phyloP scores from a whole-genome alignment of 2,888 invertebrate species.

The Cacoxenus indagator region DNA sequence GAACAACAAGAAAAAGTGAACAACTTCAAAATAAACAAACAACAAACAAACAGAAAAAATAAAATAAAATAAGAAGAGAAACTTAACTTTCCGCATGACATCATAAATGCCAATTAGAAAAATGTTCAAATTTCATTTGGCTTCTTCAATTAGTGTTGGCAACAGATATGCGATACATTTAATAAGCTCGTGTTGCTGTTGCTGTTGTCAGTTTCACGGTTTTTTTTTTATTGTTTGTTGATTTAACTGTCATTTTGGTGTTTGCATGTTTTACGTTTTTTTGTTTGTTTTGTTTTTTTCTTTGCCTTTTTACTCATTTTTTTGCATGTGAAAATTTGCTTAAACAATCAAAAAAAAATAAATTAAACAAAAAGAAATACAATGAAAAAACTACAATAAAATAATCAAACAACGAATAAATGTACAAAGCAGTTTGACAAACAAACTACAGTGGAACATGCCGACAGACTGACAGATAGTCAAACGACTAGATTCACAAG shows the following conservation, averaged over 20 bases:
- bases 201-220: background rate
- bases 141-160: constrained; percentile 21
- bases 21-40: background rate
- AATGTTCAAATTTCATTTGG: constrained; percentile 42
- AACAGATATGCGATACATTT: constrained; percentile 7
- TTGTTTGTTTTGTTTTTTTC: background rate
- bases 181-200: background rate
- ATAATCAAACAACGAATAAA: constrained; percentile 52
- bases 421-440: constrained; percentile 60
- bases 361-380: constrained; percentile 47
- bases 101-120: constrained; percentile 8
- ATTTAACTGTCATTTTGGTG: constrained; percentile 11
- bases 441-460: constrained; percentile 3
- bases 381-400: constrained; percentile 49
- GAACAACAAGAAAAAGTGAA: background rate
- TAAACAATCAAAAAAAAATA: constrained; percentile 44
- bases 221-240: constrained; percentile 4
- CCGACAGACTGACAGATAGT: background rate
- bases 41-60: background rate
- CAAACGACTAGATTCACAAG: background rate
- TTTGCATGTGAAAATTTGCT: constrained; percentile 60
- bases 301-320: constrained; percentile 10
- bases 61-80: background rate
- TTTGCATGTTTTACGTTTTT: constrained; percentile 18
- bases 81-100: background rate